Base-by-base conservation (phyloP, 1,140 invertebrate genomes). In the Drosophila insularis region DNA sequence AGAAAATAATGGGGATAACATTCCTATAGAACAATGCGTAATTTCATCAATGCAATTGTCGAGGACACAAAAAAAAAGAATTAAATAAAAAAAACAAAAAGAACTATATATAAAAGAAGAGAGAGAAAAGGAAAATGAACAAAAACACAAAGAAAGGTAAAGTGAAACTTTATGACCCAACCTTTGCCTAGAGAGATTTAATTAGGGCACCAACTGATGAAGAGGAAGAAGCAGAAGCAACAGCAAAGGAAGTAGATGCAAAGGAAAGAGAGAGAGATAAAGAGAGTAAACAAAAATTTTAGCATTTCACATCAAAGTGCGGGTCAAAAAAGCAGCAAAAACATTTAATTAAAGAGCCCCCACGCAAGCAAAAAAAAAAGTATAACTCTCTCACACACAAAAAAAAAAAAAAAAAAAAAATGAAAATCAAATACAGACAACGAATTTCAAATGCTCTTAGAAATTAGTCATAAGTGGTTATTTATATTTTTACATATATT, bases 301-400 rank as follows among this genome's bases (percentile, higher is more conserved):
- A 76, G 19, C 68, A 56, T 75, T 75, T 35, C 72, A 68, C 64
- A 68, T 72, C 74, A 73, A 61, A 78, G 68, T 69, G 19, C 54
- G 10, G 35, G 62, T 31, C 31, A 63, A 64, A 74, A 27, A 50
- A 63, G 58, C 56, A 60, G 69, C 66, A 62, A 65, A 70, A 17
- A 65, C 53, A 71, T 85, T 71, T 73, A 68, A 79, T 67, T 76
- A 72, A 78, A 61, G 11, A 62, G 8, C 19, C 67, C 46, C 71
- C 46, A 58, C 53, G 54, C 21, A 66, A 63, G 27, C 4, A 27
- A 27, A 27, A 27, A 27, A 27, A 23, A 4, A 23, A 6, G n/a
- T n/a, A 6, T 27, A 27, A 27, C 27, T 27, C 27, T 27, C 27
- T 27, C 27, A 6, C 27, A 5, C 27, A 23, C 23, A 23, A 3